phyloP scores from a whole-genome alignment of 2,888 invertebrate species.

The Melanotus villosus region DNA sequence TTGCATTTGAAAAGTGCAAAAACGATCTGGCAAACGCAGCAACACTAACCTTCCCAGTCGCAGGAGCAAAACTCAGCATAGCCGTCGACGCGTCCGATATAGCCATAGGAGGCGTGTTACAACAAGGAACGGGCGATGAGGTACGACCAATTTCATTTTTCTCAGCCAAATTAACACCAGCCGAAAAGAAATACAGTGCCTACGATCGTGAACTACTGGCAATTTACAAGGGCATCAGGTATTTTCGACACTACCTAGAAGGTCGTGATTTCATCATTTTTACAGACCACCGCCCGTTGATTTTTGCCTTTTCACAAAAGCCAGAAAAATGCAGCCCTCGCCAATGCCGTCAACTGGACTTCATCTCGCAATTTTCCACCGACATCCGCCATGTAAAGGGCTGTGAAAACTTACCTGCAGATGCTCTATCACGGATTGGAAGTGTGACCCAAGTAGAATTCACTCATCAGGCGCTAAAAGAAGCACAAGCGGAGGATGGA shows the following conservation, averaged over 20 bases:
- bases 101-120: no score
- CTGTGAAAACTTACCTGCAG: background rate
- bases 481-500: background rate
- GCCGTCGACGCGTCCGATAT: no score
- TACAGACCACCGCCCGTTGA: constrained; percentile 44
- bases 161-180: constrained; percentile 4
- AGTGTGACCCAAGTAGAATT: background rate
- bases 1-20: no score
- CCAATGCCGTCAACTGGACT: constrained; percentile 32
- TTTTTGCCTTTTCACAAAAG: constrained; percentile 57
- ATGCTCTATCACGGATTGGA: background rate
- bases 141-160: no score
- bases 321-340: constrained; percentile 50
- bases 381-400: constrained; percentile 17
- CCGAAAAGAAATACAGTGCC: constrained; percentile 49
- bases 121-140: no score
- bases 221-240: constrained; percentile 52
- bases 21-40: no score
- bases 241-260: constrained; percentile 8
- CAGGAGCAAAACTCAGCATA: no score
- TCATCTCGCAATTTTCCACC: no score
- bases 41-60: no score
- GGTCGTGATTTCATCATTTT: constrained; percentile 14
- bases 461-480: no score
- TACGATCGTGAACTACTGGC: background rate